These are phyloP conservation scores for Gambusia holbrooki DNA, from an alignment of 2,113 vertebrate species.

Conservation along the genomic window DNA sequence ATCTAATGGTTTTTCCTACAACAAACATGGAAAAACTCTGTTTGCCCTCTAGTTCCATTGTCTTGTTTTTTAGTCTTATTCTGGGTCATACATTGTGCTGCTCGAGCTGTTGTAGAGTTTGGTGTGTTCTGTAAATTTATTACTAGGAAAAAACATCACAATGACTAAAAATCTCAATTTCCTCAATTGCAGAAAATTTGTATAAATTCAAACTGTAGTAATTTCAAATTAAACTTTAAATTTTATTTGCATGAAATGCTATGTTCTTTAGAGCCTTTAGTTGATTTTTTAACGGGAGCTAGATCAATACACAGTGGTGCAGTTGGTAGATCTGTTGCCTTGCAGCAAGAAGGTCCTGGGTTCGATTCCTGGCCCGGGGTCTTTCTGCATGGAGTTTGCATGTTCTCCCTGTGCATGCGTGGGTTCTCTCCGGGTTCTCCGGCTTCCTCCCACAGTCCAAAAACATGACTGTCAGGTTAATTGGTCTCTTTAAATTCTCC, in stretches of 20 bases:
- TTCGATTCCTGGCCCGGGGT: no score
- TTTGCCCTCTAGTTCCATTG: slow-evolving; percentile 9
- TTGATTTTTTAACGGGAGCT: not conserved
- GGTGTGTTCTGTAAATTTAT: not conserved
- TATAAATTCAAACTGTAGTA: not conserved
- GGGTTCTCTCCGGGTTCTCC: no score
- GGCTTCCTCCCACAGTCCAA: no score
- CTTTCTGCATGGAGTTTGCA: no score
- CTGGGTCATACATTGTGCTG: not conserved
- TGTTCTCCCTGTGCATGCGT: no score
- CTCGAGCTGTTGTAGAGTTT: not conserved
- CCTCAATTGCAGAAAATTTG: not conserved
- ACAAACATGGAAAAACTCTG: slow-evolving; percentile 11
- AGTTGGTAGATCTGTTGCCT: no score
- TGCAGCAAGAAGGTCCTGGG: no score
- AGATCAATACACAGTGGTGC: no score
- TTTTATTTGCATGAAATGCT: not conserved
- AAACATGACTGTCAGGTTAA: no score
- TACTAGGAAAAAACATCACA: no score
- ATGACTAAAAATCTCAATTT: no score
- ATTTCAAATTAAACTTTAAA: not conserved
- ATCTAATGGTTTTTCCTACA: slow-evolving; percentile 52
- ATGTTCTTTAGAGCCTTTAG: not conserved
- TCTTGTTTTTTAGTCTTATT: not conserved
- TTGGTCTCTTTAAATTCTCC: no score